phyloP scores from a whole-genome alignment of 2,113 vertebrate genomes.

The Periophthalmodon schlosseri region DNA sequence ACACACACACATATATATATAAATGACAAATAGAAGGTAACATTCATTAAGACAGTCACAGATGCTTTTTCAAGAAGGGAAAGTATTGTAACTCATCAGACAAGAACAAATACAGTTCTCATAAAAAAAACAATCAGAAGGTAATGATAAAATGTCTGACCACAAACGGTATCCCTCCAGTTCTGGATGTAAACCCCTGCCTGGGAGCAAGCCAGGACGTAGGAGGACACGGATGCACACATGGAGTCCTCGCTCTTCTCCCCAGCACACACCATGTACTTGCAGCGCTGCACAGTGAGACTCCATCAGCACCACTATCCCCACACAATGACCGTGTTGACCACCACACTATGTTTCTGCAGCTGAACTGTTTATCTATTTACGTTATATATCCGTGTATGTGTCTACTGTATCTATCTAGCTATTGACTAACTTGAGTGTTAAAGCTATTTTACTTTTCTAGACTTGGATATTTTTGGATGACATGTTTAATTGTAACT shows the following conservation, averaged over 20 bases:
- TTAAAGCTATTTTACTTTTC: no score
- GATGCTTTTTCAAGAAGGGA: neutral
- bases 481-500: neutral
- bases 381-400: no score
- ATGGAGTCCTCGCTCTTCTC: slow-evolving; percentile 87
- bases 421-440: no score
- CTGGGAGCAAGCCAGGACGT: slow-evolving; percentile 80
- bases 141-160: slow-evolving; percentile 59
- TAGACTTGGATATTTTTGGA: no score
- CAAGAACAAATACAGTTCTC: neutral
- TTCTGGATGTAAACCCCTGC: slow-evolving; percentile 75
- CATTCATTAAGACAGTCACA: no score
- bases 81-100: neutral
- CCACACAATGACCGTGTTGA: neutral
- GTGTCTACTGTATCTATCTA: no score
- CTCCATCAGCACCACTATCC: neutral
- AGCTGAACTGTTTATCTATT: no score
- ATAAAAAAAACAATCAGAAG: neutral
- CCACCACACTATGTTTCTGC: no score
- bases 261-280: slow-evolving; percentile 92
- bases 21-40: no score
- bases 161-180: slow-evolving; percentile 80
- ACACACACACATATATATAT: no score
- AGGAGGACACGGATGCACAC: slow-evolving; percentile 87
- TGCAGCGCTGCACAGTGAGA: slow-evolving; percentile 81